phyloP scores from a whole-genome alignment of 2,888 invertebrate species.

The Peribatodes rhomboidaria region DNA sequence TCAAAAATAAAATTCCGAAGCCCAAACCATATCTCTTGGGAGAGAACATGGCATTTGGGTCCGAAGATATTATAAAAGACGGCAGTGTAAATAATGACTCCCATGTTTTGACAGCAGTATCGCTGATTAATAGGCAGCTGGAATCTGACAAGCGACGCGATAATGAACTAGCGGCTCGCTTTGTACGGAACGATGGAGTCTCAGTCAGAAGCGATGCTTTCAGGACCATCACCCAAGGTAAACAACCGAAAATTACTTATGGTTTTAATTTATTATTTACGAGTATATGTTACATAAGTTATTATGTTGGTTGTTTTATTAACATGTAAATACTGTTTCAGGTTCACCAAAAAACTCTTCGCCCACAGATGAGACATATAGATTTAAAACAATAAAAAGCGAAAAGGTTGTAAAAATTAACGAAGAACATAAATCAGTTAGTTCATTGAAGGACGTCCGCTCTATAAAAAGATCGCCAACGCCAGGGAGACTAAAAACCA shows the following conservation, averaged over 20 bases:
- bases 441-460: constrained; percentile 53
- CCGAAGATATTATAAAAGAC: constrained; percentile 53
- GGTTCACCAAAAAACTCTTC: constrained; percentile 45
- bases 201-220: constrained; percentile 53
- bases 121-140: constrained; percentile 75
- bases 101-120: constrained; percentile 66
- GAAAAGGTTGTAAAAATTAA: constrained; percentile 44
- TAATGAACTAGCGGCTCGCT: constrained; percentile 56
- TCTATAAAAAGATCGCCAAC: constrained; percentile 63
- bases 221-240: constrained; percentile 73
- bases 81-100: constrained; percentile 49
- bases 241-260: constrained; percentile 3
- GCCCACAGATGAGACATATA: constrained; percentile 36
- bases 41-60: constrained; percentile 86
- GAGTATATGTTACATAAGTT: neutral
- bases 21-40: constrained; percentile 92
- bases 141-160: constrained; percentile 62
- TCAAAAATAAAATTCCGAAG: constrained; percentile 91
- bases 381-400: constrained; percentile 37
- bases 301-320: too few relatives aligned
- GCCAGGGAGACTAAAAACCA: constrained; percentile 65
- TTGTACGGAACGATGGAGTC: constrained; percentile 54
- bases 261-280: constrained; percentile 11
- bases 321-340: constrained; percentile 47
- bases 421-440: constrained; percentile 40